Conservation (phyloP, 2,888 invertebrate species). For the Caenorhabditis drosophilae region DNA sequence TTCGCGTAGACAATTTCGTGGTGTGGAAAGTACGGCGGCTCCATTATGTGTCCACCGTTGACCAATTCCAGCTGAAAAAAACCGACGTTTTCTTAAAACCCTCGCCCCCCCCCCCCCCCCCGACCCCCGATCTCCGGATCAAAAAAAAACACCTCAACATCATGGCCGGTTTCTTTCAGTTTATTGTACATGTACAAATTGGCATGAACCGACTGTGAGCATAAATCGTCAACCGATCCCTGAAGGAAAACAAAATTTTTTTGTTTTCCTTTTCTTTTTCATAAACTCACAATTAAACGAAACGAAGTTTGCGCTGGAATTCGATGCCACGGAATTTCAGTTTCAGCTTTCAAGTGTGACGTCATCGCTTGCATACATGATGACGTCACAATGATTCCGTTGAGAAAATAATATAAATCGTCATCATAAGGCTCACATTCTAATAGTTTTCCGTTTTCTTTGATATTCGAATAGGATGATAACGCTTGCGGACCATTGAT, state of each 20-base stretch:
- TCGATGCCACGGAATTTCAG: conserved; percentile 24
- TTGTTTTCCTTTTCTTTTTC: not conserved
- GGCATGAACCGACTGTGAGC: conserved; percentile 32
- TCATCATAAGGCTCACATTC: conserved; percentile 5
- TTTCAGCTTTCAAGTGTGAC: conserved; percentile 9
- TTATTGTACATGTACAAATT: conserved; percentile 13
- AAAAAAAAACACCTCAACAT: too few relatives aligned
- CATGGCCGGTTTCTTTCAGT: conserved; percentile 32
- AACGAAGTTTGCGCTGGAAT: conserved; percentile 29
- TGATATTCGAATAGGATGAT: conserved; percentile 21
- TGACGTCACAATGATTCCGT: conserved; percentile 17
- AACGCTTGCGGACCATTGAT: conserved; percentile 42
- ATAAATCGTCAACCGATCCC: conserved; percentile 43
- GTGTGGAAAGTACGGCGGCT: conserved; percentile 45
- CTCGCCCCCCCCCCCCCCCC: too few relatives aligned
- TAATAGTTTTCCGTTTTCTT: conserved; percentile 31
- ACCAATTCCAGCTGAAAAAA: conserved; percentile 32
- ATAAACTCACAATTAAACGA: conserved; percentile 34
- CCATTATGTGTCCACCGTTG: conserved; percentile 48
- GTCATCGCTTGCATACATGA: conserved; percentile 16
- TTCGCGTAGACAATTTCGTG: conserved; percentile 42
- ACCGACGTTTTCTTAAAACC: too few relatives aligned
- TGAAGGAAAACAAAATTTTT: conserved; percentile 7
- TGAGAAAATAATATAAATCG: conserved; percentile 14
- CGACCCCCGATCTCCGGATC: too few relatives aligned